A percentile compares a stretch with the other conserved stretches of the same genome.
These are phyloP conservation scores for Perccottus glenii DNA, from an alignment of 2,113 vertebrate species.

Conservation along the genomic window DNA sequence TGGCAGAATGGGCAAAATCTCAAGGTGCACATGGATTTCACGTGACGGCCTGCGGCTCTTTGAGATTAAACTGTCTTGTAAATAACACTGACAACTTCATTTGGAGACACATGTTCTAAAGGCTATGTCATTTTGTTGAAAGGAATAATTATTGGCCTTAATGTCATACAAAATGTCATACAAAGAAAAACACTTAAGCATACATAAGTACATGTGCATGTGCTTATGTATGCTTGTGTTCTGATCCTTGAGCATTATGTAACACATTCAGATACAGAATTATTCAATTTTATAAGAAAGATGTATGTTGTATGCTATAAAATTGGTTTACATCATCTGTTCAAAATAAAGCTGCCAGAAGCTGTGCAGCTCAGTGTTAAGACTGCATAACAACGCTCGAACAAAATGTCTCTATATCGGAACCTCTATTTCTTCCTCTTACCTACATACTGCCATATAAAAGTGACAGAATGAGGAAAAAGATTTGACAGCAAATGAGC, in stretches of 20 bases:
- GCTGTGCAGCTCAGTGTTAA: neutral
- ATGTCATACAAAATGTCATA: no score
- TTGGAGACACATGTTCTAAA: neutral
- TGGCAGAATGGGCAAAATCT: conserved; percentile 32
- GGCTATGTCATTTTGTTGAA: no score
- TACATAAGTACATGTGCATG: no score
- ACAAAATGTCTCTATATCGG: neutral
- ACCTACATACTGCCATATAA: conserved; percentile 1
- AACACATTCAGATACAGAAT: no score
- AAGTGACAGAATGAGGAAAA: conserved; percentile 5
- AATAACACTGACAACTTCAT: conserved; percentile 10
- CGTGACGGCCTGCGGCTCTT: conserved; percentile 2
- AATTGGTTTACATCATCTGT: neutral
- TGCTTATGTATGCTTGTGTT: no score
- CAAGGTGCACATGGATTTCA: conserved; percentile 12
- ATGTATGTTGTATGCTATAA: neutral
- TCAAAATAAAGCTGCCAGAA: neutral
- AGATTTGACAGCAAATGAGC: conserved; percentile 4
- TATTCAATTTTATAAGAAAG: no score
- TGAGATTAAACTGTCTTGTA: conserved; percentile 2
- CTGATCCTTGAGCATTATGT: no score
- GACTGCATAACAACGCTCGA: neutral
- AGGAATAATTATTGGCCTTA: no score
- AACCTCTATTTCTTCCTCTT: neutral
- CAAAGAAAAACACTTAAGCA: no score